Percentiles rank a stretch among this genome's conserved stretches.
Evolutionary conservation across 2,113 vertebrate species (phyloP).

Genomic region (Acrocephalus arundinaceus): DNA sequence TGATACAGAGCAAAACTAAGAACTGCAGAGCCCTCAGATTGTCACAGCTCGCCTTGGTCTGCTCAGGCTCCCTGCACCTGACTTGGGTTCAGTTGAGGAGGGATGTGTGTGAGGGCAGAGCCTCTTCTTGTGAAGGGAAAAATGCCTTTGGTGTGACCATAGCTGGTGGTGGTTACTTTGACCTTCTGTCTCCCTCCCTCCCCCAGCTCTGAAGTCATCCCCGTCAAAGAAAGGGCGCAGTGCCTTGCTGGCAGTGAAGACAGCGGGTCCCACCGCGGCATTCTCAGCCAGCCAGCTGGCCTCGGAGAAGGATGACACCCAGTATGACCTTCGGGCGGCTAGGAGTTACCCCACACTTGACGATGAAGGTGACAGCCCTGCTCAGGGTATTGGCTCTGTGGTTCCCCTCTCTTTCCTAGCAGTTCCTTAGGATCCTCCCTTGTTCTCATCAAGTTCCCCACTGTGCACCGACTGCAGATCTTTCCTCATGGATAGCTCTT

Average conservation of each 20-base stretch:
- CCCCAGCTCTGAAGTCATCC: slow-evolving; percentile 91
- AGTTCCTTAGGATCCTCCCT: slow-evolving; percentile 2
- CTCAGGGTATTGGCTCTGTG: neutral
- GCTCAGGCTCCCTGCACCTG: neutral
- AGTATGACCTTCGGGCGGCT: slow-evolving; percentile 89
- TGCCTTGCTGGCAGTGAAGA: slow-evolving; percentile 84
- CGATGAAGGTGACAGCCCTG: slow-evolving; percentile 82
- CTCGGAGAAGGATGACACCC: slow-evolving; percentile 86
- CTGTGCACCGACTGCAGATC: neutral
- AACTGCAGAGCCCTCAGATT: neutral
- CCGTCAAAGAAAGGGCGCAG: slow-evolving; percentile 94
- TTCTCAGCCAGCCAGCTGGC: slow-evolving; percentile 93
- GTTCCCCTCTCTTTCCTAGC: neutral
- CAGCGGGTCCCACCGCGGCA: slow-evolving; percentile 83
- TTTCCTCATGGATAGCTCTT: neutral
- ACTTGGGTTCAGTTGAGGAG: neutral
- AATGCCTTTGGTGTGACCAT: neutral
- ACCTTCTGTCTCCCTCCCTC: neutral
- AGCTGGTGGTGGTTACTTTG: neutral
- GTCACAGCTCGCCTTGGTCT: neutral
- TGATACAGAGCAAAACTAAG: neutral
- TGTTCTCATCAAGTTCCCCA: neutral
- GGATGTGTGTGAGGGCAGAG: neutral
- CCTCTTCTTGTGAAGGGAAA: neutral
- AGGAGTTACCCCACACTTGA: slow-evolving; percentile 94